A percentile compares a stretch with the other conserved stretches of the same genome.
These are phyloP conservation scores for Syndactyla subalaris DNA, from an alignment of 2,797 vertebrate genomes.

Conservation along the genomic window DNA sequence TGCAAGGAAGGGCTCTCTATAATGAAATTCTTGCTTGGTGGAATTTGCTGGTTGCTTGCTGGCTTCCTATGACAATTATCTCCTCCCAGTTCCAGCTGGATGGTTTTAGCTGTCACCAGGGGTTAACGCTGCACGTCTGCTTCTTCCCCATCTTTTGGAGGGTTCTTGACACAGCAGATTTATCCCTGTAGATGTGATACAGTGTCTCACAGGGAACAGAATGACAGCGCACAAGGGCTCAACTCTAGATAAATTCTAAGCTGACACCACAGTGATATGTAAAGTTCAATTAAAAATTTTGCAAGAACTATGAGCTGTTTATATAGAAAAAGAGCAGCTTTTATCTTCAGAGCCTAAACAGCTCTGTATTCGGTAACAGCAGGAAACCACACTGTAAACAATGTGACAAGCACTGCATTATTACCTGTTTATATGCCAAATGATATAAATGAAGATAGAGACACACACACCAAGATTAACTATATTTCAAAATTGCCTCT, in stretches of 20 bases:
- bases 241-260: not conserved
- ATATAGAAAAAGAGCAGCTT: not conserved
- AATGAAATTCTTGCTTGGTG: not conserved
- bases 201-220: not conserved
- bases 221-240: not conserved
- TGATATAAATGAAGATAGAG: not conserved
- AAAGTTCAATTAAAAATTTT: not conserved
- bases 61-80: not conserved
- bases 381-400: slow-evolving; percentile 6
- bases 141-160: not conserved
- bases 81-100: not conserved
- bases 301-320: not conserved
- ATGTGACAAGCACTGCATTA: not conserved
- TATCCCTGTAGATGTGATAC: not conserved
- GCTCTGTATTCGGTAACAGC: not conserved
- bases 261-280: rapidly evolving
- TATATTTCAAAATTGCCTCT: slow-evolving; percentile 10
- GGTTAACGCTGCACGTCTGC: not conserved
- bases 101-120: slow-evolving; percentile 4
- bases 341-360: not conserved
- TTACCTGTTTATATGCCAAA: slow-evolving; percentile 10
- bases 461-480: not conserved
- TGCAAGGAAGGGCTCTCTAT: not conserved
- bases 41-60: not conserved
- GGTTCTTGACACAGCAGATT: not conserved